Evolutionary conservation across 2,888 invertebrate genomes (phyloP), one percentile per base, ranked within the genome.

Genomic region (Orthosia incerta): DNA sequence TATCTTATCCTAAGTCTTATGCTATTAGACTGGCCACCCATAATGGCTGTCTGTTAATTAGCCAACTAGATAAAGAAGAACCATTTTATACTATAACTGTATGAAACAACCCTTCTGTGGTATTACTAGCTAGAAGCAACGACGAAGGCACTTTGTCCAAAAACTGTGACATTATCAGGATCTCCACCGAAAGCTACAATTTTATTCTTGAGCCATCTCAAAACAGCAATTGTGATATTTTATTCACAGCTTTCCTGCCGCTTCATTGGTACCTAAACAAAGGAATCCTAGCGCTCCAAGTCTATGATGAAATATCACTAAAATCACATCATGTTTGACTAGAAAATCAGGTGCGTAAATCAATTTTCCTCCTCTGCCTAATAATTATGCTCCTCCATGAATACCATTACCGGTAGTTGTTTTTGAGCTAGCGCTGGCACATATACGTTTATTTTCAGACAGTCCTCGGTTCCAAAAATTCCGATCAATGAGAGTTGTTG

Each of bases 61-160:
- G 89, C 96, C 96, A 96, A 84, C 91, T 94, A 0, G 95, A 87
- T 67, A 92, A 75, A 3, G 94, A 90, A 1, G 94, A 92, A 4
- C 96, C 96, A 78, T 95, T 95, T 79, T 95, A 95, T 15, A 94
- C 76, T 26, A 96, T 96, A 2, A 91, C 95, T 89, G 88, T 94
- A 9, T 94, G 88, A 75, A 95, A 95, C 13, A 96, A 84, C 2
- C 94, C 95, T 62, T 91, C 83, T 4, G 95, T 92, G 16, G 88
- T 83, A 46, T 93, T 84, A 85, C 93, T 95, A 12, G 92, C 91
- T 71, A 94, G 48, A 16, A 96, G 80, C 26, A 95, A 71, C 0
- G 95, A 92, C 2, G n/a, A n/a, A n/a, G n/a, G 96, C 96, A 68
- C 96, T 96, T 87, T 95, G 94, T 9, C 96, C 96, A 80, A 96